Percentiles rank a stretch among this genome's conserved stretches.
These are phyloP conservation scores for Osmoderma eremita DNA, from an alignment of 2,888 invertebrate genomes.

Conservation along the genomic window DNA sequence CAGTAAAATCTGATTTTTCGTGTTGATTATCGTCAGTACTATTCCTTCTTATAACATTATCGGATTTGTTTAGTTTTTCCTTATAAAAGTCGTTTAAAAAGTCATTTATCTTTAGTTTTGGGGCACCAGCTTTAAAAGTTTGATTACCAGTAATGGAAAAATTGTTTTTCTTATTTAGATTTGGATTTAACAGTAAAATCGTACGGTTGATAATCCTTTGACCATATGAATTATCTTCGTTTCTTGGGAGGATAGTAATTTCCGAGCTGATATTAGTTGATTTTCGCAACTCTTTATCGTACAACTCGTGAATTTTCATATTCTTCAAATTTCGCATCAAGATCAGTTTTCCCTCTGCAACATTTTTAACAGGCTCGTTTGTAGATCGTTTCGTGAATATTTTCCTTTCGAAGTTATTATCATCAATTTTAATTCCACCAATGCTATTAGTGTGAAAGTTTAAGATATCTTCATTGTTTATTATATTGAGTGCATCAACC, in stretches of 20 bases:
- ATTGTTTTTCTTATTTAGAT: neutral
- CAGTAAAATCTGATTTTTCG: neutral
- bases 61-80: no score
- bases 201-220: slow-evolving; percentile 11
- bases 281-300: slow-evolving; percentile 7
- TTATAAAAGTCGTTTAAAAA: neutral
- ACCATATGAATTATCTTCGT: neutral
- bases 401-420: neutral
- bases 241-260: slow-evolving; percentile 13
- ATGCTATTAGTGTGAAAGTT: slow-evolving; percentile 16
- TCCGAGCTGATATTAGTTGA: slow-evolving; percentile 19
- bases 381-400: slow-evolving; percentile 7
- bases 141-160: neutral
- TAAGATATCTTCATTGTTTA: slow-evolving; percentile 18
- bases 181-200: slow-evolving; percentile 4
- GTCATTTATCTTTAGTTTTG: neutral
- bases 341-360: slow-evolving; percentile 1
- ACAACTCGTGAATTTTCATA: slow-evolving; percentile 19
- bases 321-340: slow-evolving; percentile 27
- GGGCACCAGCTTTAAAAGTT: neutral
- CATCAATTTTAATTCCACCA: slow-evolving; percentile 25
- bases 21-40: neutral
- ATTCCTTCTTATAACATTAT: neutral
- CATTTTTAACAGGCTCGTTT: neutral
- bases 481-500: slow-evolving; percentile 14